Conservation (phyloP, 2,888 invertebrate species). For the Eucriotettix oculatus region DNA sequence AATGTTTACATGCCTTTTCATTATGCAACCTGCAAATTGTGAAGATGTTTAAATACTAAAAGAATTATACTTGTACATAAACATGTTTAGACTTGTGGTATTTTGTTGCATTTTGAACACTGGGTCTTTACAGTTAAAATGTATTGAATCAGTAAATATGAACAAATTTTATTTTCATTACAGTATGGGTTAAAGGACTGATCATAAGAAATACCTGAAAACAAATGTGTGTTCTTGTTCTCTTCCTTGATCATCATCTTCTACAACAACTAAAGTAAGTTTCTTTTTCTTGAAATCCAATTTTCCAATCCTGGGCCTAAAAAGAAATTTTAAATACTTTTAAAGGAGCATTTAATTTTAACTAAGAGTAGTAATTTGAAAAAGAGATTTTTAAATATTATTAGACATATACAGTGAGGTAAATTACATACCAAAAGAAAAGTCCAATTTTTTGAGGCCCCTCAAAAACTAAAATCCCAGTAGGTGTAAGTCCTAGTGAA, state of each 20-base stretch:
- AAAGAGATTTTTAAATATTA: not conserved
- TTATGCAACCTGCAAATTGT: conserved; percentile 50
- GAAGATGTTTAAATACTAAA: not conserved
- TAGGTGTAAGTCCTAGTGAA: conserved; percentile 90
- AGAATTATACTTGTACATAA: not conserved
- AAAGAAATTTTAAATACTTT: conserved; percentile 5
- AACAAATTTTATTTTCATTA: not conserved
- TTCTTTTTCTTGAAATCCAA: conserved; percentile 97
- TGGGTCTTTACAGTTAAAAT: too few species aligned
- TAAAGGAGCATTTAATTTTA: too few species aligned
- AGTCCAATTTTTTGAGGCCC: conserved; percentile 91
- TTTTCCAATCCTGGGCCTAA: conserved; percentile 88
- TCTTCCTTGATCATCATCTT: conserved; percentile 92
- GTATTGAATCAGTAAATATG: too few species aligned
- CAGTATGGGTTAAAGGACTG: not conserved
- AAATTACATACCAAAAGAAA: conserved; percentile 62
- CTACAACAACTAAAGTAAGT: conserved; percentile 89
- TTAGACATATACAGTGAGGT: not conserved
- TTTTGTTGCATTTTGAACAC: too few species aligned
- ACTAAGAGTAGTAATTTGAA: not conserved
- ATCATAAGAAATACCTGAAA: conserved; percentile 41
- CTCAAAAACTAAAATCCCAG: conserved; percentile 96
- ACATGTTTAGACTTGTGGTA: too few species aligned
- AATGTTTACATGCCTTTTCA: conserved; percentile 96
- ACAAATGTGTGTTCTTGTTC: conserved; percentile 99